phyloP scores from a whole-genome alignment of 2,797 vertebrate species.

The Coccyzus lansbergi region DNA sequence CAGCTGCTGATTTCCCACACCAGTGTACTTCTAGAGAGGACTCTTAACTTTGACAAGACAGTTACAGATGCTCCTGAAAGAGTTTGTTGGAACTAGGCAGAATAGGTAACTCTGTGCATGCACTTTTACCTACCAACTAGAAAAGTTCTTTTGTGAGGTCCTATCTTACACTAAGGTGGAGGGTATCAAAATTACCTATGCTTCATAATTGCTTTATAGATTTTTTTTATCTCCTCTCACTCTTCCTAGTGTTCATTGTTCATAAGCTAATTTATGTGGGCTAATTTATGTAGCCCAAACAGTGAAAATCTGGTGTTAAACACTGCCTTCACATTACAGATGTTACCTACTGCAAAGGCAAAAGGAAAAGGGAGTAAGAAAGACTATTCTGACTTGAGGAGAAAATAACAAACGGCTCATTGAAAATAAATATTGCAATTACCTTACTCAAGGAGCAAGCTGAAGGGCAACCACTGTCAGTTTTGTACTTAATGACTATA shows the following conservation, averaged over 20 bases:
- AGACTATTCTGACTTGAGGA: neutral
- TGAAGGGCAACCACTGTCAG: neutral
- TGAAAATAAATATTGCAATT: conserved; percentile 9
- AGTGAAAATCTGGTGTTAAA: neutral
- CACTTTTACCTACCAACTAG: neutral
- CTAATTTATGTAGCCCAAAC: neutral
- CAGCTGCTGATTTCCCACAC: neutral
- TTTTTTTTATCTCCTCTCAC: neutral
- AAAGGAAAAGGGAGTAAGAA: neutral
- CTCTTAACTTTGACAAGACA: neutral
- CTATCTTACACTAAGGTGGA: neutral
- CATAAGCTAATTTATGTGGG: neutral
- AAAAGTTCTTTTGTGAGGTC: neutral
- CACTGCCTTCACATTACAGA: neutral
- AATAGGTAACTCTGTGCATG: neutral
- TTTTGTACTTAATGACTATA: neutral
- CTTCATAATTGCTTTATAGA: neutral
- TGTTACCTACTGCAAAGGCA: neutral
- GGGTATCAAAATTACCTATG: neutral
- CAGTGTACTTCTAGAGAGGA: neutral
- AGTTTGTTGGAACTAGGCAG: neutral
- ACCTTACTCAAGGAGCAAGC: neutral
- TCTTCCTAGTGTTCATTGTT: neutral
- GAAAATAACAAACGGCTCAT: neutral
- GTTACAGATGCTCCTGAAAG: neutral